Base-by-base conservation (phyloP, 2,888 invertebrate genomes). In the Caenorhabditis sulstoni region DNA sequence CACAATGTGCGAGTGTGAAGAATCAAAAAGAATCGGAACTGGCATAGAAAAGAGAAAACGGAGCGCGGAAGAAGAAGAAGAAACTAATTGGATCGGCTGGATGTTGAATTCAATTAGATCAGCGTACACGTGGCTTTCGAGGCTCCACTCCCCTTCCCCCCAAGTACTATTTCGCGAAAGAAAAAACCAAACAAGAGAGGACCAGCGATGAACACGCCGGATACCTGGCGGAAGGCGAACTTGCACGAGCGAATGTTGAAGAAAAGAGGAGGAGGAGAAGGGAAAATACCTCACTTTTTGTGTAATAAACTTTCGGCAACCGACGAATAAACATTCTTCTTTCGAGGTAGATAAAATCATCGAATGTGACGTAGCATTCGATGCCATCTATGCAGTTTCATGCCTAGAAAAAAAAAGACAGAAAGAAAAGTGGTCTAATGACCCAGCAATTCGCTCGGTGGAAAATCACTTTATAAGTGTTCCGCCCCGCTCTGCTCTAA, bases 241-340 rank as follows among this genome's bases (percentile, higher is more conserved):
- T 3, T 16, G 11, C 14, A 37, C 16, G 22, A 16, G 29, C 16
- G 22, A 41, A 44, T 23, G 55, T 12, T 47, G 55, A 14, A 55
- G 65, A 66, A 66, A 41, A 41, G 12, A 41, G 12, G 29, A 41
- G 12, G 11, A 3, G 29, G 29, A 29, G 29, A 7, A 29, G 29
- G 29, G 4, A 29, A 29, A 65, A 65, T 14, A 65, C 65, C 65
- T 53, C 65, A 20, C 44, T 16, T 37, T 61, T 45, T 45, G 66
- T 66, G 66, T 66, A 57, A 66, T 47, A 66, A 66, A 53, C 53
- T 66, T 66, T 55, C 45, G 20, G 37, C 29, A 7, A 29, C 29
- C 29, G 29, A 22, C 47, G 66, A 57, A 47, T 29, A 65, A 53
- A 66, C 18, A 41, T 41, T 41, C 41, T 41, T 41, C 41, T 41